phyloP scores from a whole-genome alignment of 2,113 vertebrate species.

The Corythornis cristatus region DNA sequence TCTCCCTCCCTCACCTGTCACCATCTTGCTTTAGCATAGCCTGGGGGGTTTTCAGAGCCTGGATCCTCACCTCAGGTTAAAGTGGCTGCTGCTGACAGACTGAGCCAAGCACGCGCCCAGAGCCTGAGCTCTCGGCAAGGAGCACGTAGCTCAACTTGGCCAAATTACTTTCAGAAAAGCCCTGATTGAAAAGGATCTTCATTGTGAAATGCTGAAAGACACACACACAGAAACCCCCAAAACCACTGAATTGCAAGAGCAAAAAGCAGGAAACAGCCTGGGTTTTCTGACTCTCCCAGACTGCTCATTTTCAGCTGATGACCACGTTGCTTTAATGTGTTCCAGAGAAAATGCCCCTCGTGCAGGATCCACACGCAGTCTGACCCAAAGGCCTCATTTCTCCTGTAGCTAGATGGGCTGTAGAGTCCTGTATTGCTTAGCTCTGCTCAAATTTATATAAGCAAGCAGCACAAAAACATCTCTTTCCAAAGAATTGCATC shows the following conservation, averaged over 20 bases:
- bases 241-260: neutral
- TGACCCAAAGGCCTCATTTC: neutral
- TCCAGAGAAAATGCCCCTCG: slow-evolving; percentile 1
- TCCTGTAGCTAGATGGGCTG: neutral
- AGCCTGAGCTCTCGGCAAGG: neutral
- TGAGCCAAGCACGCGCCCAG: neutral
- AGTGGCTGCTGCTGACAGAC: slow-evolving; percentile 65
- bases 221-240: neutral
- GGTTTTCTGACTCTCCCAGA: neutral
- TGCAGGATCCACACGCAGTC: neutral
- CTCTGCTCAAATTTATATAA: neutral
- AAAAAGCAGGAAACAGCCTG: neutral
- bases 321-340: neutral
- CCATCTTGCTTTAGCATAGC: neutral
- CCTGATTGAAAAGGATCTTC: slow-evolving; percentile 43
- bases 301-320: neutral
- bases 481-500: neutral
- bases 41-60: neutral
- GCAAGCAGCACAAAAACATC: neutral
- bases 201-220: slow-evolving; percentile 46
- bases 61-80: neutral
- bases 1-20: slow-evolving; percentile 52
- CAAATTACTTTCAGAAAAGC: slow-evolving; percentile 47
- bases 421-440: neutral
- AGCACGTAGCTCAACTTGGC: slow-evolving; percentile 6